Evolutionary conservation across 2,888 invertebrate genomes (phyloP), one percentile per base, ranked within the genome.

Genomic region (Dryobota labecula): DNA sequence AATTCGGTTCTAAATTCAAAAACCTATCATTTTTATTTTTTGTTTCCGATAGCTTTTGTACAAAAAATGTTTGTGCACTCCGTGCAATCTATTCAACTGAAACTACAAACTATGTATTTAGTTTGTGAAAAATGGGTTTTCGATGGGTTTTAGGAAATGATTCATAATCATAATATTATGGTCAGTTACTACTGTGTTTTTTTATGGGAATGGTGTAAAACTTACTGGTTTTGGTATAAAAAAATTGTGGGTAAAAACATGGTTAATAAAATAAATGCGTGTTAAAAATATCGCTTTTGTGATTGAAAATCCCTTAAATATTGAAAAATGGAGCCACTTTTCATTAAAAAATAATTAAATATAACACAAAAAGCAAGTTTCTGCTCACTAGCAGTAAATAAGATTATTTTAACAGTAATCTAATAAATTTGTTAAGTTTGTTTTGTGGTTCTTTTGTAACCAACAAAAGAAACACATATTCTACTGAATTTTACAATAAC

Each of bases 1-100:
- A 38, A 51, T 61, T 60, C n/a, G 20, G 27, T 65, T 56, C 53
- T 27, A 47, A 64, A 78, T 78, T 27, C 49, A 11, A 30, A 58
- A 62, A 53, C 13, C 27, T 30, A 60, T 49, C 3, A 18, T 20
- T 66, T 53, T 72, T 51, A 27, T 45, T 70, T 45, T 70, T n/a
- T n/a, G 1, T n/a, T 36, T 41, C 43, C 70, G 11, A 33, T 45
- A 30, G 57, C 1, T 54, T 51, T 62, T 53, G 30, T 13, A 5
- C 20, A 49, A 41, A 47, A 65, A 73, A 38, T 38, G 8, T 65
- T 66, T 62, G 56, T 47, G 11, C 24, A 15, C 3, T 60, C n/a
- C 57, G 56, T 47, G 11, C 24, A 15, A 2, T 60, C n/a, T 30
- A 53, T 66, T 66, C 57, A 49, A 27, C 30, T 54, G 58, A 24